Conservation (phyloP, 2,888 invertebrate genomes). For the Tipula unca region DNA sequence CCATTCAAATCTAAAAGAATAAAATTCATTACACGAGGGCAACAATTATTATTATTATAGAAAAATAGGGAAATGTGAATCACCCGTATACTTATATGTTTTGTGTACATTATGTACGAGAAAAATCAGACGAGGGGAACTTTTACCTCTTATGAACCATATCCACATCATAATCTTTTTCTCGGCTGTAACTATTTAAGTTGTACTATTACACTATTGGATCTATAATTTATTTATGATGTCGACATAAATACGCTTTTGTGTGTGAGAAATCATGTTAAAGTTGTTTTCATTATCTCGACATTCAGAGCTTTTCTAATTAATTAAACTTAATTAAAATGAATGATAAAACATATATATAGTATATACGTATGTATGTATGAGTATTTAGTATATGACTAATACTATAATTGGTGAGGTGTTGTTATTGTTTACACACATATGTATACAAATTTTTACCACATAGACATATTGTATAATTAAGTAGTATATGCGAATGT, state of each 20-base stretch:
- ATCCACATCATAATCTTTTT: background rate
- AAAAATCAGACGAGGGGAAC: background rate
- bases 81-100: background rate
- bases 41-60: background rate
- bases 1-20: background rate
- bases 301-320: background rate
- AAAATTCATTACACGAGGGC: background rate
- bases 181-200: background rate
- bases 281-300: background rate
- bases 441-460: background rate
- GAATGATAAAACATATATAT: background rate
- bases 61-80: background rate
- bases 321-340: slow-evolving; percentile 8
- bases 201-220: background rate
- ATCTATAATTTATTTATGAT: background rate
- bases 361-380: background rate
- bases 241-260: background rate
- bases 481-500: background rate
- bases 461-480: background rate
- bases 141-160: background rate
- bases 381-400: background rate
- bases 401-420: background rate
- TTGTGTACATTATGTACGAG: background rate
- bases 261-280: background rate
- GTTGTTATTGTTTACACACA: background rate